phyloP scores from a whole-genome alignment of 2,888 invertebrate species.

The Tetragonula carbonaria region DNA sequence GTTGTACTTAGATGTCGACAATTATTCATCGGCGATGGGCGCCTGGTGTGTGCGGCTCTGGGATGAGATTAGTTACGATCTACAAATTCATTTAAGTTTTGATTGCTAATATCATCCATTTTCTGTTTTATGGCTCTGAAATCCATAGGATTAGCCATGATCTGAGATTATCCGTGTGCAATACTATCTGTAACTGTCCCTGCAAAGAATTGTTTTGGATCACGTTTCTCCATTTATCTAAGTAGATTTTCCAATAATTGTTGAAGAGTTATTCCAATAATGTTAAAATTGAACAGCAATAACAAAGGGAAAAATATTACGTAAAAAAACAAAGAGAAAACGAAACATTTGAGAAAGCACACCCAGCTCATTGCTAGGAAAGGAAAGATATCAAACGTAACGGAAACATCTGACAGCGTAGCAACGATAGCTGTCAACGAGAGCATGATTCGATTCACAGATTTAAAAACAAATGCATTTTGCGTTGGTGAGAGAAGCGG shows the following conservation, averaged over 20 bases:
- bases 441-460: slow-evolving; percentile 16
- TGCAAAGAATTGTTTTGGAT: slow-evolving; percentile 98
- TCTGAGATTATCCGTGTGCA: slow-evolving; percentile 96
- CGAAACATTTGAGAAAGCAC: slow-evolving; percentile 22
- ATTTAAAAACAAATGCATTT: slow-evolving; percentile 25
- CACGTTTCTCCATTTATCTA: slow-evolving; percentile 94
- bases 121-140: slow-evolving; percentile 98
- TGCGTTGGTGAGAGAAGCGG: slow-evolving; percentile 14
- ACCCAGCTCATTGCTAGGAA: not conserved
- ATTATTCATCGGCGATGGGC: too few relatives aligned
- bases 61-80: slow-evolving; percentile 76
- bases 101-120: slow-evolving; percentile 95
- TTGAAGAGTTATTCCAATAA: slow-evolving; percentile 86
- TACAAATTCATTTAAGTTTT: slow-evolving; percentile 89
- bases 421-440: slow-evolving; percentile 31
- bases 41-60: too few relatives aligned
- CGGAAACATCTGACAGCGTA: slow-evolving; percentile 27
- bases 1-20: too few relatives aligned
- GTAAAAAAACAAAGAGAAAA: slow-evolving; percentile 13
- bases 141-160: slow-evolving; percentile 97
- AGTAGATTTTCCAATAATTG: slow-evolving; percentile 93
- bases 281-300: not conserved
- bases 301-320: slow-evolving; percentile 6
- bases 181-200: slow-evolving; percentile 99
- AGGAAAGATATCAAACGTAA: slow-evolving; percentile 2